Evolutionary conservation across 2,113 vertebrate species (phyloP).

Genomic region (Cheilinus undulatus): DNA sequence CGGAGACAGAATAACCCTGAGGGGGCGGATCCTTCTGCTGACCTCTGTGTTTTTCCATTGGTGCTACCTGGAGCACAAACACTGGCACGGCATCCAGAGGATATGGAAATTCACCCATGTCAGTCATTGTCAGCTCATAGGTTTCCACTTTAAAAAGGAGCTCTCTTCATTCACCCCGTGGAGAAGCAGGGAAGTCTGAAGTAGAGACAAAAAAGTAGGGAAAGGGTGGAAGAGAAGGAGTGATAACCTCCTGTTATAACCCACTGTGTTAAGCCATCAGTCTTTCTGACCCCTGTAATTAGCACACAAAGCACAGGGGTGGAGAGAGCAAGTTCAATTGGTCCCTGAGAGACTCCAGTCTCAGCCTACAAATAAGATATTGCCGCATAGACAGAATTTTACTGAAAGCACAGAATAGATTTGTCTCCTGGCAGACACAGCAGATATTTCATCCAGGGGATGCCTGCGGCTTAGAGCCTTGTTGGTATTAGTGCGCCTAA

Average conservation of each 20-base stretch:
- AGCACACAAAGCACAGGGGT: conserved; percentile 79
- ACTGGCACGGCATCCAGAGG: conserved; percentile 40
- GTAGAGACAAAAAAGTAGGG: conserved; percentile 32
- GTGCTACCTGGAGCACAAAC: conserved; percentile 60
- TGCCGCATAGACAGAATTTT: conserved; percentile 82
- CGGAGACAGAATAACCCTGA: conserved; percentile 1
- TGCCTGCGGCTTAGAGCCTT: conserved; percentile 70
- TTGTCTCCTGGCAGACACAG: conserved; percentile 80
- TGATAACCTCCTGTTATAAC: conserved; percentile 66
- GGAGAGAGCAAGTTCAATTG: conserved; percentile 75
- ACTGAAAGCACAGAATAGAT: conserved; percentile 78
- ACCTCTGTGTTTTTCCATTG: conserved; percentile 46
- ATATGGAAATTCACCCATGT: conserved; percentile 48
- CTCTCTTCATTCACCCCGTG: conserved; percentile 26
- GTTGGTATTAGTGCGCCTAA: conserved; percentile 74
- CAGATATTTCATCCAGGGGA: conserved; percentile 79
- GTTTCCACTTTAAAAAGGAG: conserved; percentile 30
- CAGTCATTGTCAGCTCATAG: conserved; percentile 42
- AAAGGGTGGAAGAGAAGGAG: conserved; percentile 27
- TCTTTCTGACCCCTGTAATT: conserved; percentile 81
- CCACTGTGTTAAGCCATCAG: conserved; percentile 78
- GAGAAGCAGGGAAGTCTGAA: conserved; percentile 13
- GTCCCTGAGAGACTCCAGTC: conserved; percentile 78
- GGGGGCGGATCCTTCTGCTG: conserved; percentile 48
- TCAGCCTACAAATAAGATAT: conserved; percentile 80